A percentile compares a stretch with the other conserved stretches of the same genome.
phyloP scores from a whole-genome alignment of 2,797 vertebrate genomes.

The Synaphobranchus kaupii region DNA sequence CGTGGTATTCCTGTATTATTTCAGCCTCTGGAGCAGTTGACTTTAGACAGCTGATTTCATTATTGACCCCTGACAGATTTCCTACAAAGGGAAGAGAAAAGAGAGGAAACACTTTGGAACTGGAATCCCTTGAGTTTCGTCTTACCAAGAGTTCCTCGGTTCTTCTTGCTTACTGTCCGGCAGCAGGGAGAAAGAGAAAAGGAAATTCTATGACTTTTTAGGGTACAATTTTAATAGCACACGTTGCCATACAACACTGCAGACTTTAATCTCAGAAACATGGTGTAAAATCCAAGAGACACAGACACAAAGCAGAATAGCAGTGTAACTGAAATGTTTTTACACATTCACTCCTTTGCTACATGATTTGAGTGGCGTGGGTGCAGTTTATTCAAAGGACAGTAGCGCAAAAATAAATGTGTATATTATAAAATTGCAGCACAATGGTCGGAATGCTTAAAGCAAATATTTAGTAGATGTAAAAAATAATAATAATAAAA shows the following conservation, averaged over 20 bases:
- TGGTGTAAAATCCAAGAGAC: not conserved
- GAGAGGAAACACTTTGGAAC: not conserved
- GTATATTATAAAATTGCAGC: not conserved
- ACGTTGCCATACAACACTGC: not conserved
- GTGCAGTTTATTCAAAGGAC: not conserved
- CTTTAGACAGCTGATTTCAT: not conserved
- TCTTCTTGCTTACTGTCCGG: slow-evolving; percentile 45
- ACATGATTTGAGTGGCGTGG: not conserved
- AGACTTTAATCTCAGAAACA: not conserved
- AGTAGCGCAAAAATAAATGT: not conserved
- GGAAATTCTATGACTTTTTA: slow-evolving; percentile 15
- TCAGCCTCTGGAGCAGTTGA: not conserved
- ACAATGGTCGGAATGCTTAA: not conserved
- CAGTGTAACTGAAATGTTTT: not conserved
- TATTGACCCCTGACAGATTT: not conserved
- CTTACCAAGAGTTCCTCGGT: slow-evolving; percentile 39
- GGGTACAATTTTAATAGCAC: not conserved
- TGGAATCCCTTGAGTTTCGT: slow-evolving; percentile 12
- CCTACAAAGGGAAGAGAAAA: not conserved
- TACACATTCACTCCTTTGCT: not conserved
- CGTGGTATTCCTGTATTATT: not conserved
- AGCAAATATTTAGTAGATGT: not conserved
- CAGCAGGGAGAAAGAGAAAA: slow-evolving; percentile 28
- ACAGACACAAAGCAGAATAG: not conserved
- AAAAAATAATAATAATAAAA: no score